Conservation (phyloP, 2,113 vertebrate species). For the Spilogale gracilis region DNA sequence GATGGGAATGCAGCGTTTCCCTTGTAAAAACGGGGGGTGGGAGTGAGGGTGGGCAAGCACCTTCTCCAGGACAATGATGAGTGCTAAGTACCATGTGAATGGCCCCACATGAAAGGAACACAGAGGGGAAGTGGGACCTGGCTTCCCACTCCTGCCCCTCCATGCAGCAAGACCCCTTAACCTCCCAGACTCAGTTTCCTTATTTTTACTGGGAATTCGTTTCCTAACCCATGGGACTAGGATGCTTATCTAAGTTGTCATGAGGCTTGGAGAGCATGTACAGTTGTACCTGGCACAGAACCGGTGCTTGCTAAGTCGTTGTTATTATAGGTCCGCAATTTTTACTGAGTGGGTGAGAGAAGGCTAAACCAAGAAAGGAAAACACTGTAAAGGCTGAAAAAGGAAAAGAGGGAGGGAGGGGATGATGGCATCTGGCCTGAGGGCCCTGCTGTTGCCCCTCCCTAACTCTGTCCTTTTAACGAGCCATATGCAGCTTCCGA, state of each 20-base stretch:
- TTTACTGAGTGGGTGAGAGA: background rate
- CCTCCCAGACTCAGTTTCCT: background rate
- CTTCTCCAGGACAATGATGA: background rate
- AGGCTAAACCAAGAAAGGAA: background rate
- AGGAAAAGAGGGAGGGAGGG: background rate
- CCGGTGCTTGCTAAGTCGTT: background rate
- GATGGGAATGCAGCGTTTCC: background rate
- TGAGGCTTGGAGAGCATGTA: background rate
- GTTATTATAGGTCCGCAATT: background rate
- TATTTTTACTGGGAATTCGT: background rate
- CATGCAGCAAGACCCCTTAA: background rate
- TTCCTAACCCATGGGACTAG: background rate
- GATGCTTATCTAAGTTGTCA: background rate
- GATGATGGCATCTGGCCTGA: background rate
- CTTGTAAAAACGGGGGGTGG: background rate
- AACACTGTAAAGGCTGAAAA: background rate
- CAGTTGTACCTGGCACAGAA: background rate
- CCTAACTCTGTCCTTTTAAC: background rate
- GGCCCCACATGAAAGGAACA: rapidly evolving
- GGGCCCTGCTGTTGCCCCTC: background rate
- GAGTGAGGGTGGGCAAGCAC: background rate
- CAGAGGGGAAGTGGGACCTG: background rate
- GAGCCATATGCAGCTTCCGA: background rate
- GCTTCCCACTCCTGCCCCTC: background rate
- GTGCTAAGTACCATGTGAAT: background rate